Evolutionary conservation across 2,797 vertebrate species (phyloP).

Genomic region (Menidia menidia): DNA sequence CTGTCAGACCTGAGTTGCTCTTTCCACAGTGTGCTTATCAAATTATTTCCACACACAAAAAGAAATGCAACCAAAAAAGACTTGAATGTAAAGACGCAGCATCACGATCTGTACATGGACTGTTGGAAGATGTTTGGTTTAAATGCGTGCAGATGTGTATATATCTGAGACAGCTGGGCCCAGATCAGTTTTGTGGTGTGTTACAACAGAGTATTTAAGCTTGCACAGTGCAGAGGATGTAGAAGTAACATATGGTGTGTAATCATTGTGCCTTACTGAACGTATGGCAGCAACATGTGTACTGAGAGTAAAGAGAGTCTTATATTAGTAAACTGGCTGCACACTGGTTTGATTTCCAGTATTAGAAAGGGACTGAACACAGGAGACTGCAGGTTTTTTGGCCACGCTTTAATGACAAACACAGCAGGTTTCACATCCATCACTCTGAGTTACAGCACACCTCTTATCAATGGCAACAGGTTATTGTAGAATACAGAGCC

Average conservation of each 20-base stretch:
- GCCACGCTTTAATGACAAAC: conserved; percentile 70
- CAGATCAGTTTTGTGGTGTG: conserved; percentile 19
- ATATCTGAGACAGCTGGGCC: conserved; percentile 38
- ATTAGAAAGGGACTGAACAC: not conserved
- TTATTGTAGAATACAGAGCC: conserved; percentile 44
- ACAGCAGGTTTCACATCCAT: conserved; percentile 58
- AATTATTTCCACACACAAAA: not conserved
- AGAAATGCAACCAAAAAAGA: conserved; percentile 26
- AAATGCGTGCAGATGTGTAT: conserved; percentile 54
- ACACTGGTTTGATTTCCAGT: conserved; percentile 32
- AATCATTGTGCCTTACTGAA: conserved; percentile 65
- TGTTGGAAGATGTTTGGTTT: conserved; percentile 42
- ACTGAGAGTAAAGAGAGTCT: conserved; percentile 50
- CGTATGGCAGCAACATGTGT: conserved; percentile 66
- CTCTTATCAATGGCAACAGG: conserved; percentile 42
- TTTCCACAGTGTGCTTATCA: conserved; percentile 10
- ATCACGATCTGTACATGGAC: conserved; percentile 17
- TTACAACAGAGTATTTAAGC: conserved; percentile 29
- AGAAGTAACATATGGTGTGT: conserved; percentile 55
- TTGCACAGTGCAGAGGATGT: conserved; percentile 48
- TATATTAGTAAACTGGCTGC: conserved; percentile 34
- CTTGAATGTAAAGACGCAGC: conserved; percentile 53
- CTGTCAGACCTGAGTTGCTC: conserved; percentile 23
- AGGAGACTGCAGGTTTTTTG: conserved; percentile 8
- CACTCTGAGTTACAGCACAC: conserved; percentile 56